Percentiles rank a stretch among this genome's conserved stretches.
These are phyloP conservation scores for Amphimallon solstitiale DNA, from an alignment of 2,888 invertebrate genomes.

Conservation along the genomic window DNA sequence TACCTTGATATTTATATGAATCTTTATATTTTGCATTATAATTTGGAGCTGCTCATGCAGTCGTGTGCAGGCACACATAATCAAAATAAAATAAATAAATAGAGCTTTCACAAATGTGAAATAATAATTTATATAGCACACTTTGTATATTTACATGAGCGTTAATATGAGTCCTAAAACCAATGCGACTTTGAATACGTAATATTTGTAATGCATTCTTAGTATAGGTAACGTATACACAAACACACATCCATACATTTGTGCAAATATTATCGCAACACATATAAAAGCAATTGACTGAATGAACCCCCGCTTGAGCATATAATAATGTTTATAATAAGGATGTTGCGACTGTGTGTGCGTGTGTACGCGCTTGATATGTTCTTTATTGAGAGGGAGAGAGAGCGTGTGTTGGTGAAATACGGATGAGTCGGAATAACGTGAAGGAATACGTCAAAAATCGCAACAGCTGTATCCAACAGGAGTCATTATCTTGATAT, in stretches of 20 bases:
- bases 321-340: constrained; percentile 26
- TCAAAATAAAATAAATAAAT: too few relatives aligned
- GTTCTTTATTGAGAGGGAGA: constrained; percentile 27
- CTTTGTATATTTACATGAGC: too few relatives aligned
- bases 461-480: constrained; percentile 30
- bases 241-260: not conserved
- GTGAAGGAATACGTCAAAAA: constrained; percentile 15
- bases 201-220: too few relatives aligned
- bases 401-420: too few relatives aligned
- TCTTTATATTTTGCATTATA: too few relatives aligned
- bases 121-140: too few relatives aligned
- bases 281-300: constrained; percentile 34
- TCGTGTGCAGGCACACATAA: too few relatives aligned
- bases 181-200: too few relatives aligned
- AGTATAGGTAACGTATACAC: not conserved
- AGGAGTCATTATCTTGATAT: constrained; percentile 28
- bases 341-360: constrained; percentile 30
- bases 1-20: too few relatives aligned
- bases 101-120: too few relatives aligned
- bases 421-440: constrained; percentile 26
- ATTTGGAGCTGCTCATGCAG: too few relatives aligned
- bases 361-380: constrained; percentile 28
- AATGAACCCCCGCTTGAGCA: constrained; percentile 16
- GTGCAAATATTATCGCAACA: constrained; percentile 34
- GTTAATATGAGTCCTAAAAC: too few relatives aligned